phyloP scores from a whole-genome alignment of 2,113 vertebrate genomes.

The Cinclus mexicanus region DNA sequence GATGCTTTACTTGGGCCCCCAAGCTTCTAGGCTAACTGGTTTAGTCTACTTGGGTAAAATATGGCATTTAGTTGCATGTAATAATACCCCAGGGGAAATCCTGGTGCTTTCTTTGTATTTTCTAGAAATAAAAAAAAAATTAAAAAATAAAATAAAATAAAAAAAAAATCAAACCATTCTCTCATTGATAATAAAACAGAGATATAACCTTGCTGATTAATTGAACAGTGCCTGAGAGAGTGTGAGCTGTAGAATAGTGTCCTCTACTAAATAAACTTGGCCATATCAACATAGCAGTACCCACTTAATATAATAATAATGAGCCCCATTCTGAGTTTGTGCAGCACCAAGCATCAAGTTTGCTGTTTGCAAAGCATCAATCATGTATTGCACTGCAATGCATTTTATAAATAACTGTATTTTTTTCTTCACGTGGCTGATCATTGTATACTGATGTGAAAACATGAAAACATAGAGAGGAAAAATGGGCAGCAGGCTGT shows the following conservation, averaged over 20 bases:
- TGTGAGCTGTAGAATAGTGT: neutral
- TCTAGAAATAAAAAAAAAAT: neutral
- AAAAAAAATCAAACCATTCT: neutral
- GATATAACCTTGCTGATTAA: neutral
- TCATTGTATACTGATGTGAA: neutral
- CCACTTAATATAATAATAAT: neutral
- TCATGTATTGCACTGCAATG: neutral
- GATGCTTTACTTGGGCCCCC: neutral
- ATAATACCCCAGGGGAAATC: neutral
- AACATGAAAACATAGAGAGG: neutral
- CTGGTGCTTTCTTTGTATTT: neutral
- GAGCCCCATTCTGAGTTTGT: neutral
- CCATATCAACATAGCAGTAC: neutral
- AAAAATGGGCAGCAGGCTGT: neutral
- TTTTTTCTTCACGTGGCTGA: neutral
- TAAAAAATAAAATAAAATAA: too few species aligned
- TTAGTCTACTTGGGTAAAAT: neutral
- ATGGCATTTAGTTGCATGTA: neutral
- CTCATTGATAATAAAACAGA: neutral
- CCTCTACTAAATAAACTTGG: neutral
- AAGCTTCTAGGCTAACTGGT: neutral
- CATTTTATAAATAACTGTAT: neutral
- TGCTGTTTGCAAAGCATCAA: neutral
- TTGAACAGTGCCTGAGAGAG: neutral
- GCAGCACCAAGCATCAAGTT: neutral